Percentiles rank a stretch among this genome's conserved stretches.
phyloP scores from a whole-genome alignment of 2,888 invertebrate species.

The Harpalus rufipes region DNA sequence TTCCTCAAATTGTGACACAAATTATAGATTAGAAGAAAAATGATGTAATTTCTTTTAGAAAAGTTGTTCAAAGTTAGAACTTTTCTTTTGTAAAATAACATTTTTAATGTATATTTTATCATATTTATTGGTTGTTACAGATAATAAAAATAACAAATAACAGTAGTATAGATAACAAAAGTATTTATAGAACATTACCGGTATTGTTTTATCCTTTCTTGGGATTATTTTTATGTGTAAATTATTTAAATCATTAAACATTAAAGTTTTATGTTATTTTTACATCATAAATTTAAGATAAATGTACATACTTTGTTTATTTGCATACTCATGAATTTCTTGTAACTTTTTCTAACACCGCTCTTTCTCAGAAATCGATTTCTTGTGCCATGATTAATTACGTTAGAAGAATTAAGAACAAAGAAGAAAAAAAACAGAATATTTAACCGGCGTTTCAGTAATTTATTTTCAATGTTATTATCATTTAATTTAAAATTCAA shows the following conservation, averaged over 20 bases:
- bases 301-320: not conserved
- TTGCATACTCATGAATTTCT: not conserved
- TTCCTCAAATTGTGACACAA: not conserved
- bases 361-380: slow-evolving; percentile 1
- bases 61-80: not conserved
- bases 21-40: not conserved
- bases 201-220: not conserved
- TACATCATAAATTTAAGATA: not conserved
- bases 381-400: not conserved
- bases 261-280: not conserved
- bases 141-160: not conserved
- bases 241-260: not conserved
- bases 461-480: slow-evolving; percentile 9
- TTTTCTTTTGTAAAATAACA: not conserved
- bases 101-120: not conserved
- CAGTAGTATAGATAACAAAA: not conserved
- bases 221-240: not conserved
- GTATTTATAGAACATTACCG: not conserved
- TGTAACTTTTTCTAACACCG: not conserved
- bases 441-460: slow-evolving; percentile 18
- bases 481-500: not conserved
- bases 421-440: slow-evolving; percentile 9
- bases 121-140: not conserved
- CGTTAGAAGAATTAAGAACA: slow-evolving; percentile 16
- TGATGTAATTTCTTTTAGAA: not conserved